Percentiles rank a stretch among this genome's conserved stretches.
Evolutionary conservation across 2,797 vertebrate species (phyloP).

Genomic region (Bradypodion pumilum): DNA sequence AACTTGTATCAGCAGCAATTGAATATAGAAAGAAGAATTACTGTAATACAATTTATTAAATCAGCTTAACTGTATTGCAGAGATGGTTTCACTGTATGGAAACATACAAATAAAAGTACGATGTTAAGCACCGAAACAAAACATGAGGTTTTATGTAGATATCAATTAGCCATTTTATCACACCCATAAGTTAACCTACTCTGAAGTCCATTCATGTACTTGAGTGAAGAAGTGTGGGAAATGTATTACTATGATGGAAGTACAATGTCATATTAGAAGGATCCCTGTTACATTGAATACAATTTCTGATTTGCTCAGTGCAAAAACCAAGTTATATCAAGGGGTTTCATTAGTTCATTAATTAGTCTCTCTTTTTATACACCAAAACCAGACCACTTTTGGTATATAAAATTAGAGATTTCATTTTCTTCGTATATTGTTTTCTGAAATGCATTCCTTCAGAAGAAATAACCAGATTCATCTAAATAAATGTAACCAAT

Average conservation of each 20-base stretch:
- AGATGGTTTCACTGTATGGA: background rate
- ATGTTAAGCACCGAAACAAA: background rate
- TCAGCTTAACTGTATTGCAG: background rate
- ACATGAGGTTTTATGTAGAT: background rate
- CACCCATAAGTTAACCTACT: background rate
- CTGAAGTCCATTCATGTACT: accelerated
- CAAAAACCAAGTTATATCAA: background rate
- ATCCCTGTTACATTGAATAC: background rate
- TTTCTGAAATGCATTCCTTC: background rate
- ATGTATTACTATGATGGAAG: accelerated
- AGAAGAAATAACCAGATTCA: background rate
- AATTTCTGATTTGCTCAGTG: constrained; percentile 14
- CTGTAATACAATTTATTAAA: background rate
- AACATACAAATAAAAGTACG: background rate
- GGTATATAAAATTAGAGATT: background rate
- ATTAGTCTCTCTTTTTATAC: too few relatives aligned
- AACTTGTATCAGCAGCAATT: background rate
- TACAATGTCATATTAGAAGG: background rate
- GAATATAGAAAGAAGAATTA: background rate
- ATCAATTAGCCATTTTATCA: background rate
- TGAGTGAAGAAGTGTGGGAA: background rate
- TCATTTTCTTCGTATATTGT: constrained; percentile 29
- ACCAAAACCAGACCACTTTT: constrained; percentile 21
- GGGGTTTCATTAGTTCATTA: background rate
- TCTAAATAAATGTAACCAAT: background rate